phyloP scores from a whole-genome alignment of 2,888 invertebrate genomes.

The Mimumesa dahlbomi region DNA sequence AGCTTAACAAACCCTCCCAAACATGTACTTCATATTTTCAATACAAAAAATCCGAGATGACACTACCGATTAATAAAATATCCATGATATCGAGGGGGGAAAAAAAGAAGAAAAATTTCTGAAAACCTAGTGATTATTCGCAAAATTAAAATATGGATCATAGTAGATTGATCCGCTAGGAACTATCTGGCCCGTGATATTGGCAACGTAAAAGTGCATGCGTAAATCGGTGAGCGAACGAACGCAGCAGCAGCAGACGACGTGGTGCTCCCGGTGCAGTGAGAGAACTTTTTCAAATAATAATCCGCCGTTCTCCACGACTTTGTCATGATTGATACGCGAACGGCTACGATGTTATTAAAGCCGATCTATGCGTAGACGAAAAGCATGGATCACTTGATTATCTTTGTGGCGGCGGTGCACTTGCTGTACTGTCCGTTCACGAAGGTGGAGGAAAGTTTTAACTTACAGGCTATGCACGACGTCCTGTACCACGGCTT shows the following conservation, averaged over 20 bases:
- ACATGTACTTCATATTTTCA: too few species aligned
- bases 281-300: constrained; percentile 40
- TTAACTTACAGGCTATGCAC: constrained; percentile 98
- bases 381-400: constrained; percentile 85
- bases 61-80: too few species aligned
- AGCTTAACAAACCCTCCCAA: too few species aligned
- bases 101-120: too few species aligned
- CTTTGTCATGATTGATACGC: constrained; percentile 41
- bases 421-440: constrained; percentile 95
- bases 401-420: constrained; percentile 88
- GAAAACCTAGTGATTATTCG: too few species aligned
- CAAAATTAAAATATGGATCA: too few species aligned
- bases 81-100: too few species aligned
- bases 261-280: constrained; percentile 42
- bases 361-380: constrained; percentile 14
- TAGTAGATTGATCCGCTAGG: constrained; percentile 28
- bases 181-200: constrained; percentile 4
- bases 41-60: too few species aligned
- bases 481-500: constrained; percentile 94
- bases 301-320: not conserved
- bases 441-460: constrained; percentile 99
- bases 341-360: constrained; percentile 21
- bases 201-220: constrained; percentile 16
- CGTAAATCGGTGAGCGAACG: constrained; percentile 11
- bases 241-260: constrained; percentile 53